Base-by-base conservation (phyloP, 2,797 vertebrate species). In the Pipistrellus pygmaeus region DNA sequence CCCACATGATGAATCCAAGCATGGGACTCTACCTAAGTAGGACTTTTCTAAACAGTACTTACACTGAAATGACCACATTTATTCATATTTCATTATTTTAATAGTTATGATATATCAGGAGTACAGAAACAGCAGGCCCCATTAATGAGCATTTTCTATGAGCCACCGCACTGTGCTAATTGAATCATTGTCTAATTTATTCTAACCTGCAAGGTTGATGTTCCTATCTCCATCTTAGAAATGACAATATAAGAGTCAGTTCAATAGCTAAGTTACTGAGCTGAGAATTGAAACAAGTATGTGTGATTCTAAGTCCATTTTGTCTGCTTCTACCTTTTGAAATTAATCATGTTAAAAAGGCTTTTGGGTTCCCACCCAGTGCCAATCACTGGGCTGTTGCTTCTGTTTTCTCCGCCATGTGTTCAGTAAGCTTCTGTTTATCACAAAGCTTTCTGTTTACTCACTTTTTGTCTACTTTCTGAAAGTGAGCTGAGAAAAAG, bases 381-480 rank as follows among this genome's bases (percentile, higher is more conserved):
- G 55, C 23, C 60, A 18, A 0, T 41, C 80, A 44, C 30, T 6
- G 17, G 8, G 30, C n/a, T 60, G 4, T 32, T 46, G 38, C 64
- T 17, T 89, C 60, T 55, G n/a, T 27, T 60, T 76, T 51, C 69
- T 35, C 75, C 32, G 14, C n/a, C 27, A 14, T 5, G 11, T 38
- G 6, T 71, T 55, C 25, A 14, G 27, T 11, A 27, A 15, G 66
- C 25, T 12, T 76, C 18, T 73, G 14, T 51, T 64, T 66, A 38
- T 72, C 20, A 66, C 25, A 13, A 41, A 48, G 3, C 53, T 83
- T 90, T 68, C n/a, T 71, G 8, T 35, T 68, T 51, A 25, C 12
- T 87, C 11, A 25, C 10, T 85, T 73, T 44, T 32, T 91, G 27
- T 55, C 68, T 90, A 18, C 3, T 72, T 81, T 80, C 53, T 64